phyloP scores from a whole-genome alignment of 2,797 vertebrate genomes.

The Denticeps clupeoides region DNA sequence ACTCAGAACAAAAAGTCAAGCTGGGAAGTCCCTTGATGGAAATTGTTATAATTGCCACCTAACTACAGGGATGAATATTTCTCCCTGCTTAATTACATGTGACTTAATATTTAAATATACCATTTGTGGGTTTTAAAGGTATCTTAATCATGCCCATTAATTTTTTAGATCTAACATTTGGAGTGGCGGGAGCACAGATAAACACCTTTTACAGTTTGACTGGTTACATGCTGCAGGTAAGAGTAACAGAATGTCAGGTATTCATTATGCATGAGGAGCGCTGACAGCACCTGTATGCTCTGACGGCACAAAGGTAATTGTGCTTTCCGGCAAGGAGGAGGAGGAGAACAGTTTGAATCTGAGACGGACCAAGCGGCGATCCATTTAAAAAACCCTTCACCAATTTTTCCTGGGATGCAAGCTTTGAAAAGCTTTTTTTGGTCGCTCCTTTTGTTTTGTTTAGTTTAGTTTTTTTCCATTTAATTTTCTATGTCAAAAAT shows the following conservation, averaged over 20 bases:
- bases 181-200: conserved; percentile 68
- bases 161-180: conserved; percentile 86
- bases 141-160: conserved; percentile 90
- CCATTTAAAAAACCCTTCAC: not conserved
- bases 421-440: not conserved
- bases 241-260: conserved; percentile 72
- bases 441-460: not conserved
- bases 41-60: conserved; percentile 96
- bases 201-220: conserved; percentile 88
- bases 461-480: too few species aligned
- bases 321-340: conserved; percentile 43
- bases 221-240: conserved; percentile 79
- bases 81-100: conserved; percentile 87
- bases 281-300: conserved; percentile 44
- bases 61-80: conserved; percentile 89
- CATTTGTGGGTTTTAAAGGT: conserved; percentile 86
- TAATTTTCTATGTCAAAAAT: too few species aligned
- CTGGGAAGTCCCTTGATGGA: conserved; percentile 96
- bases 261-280: conserved; percentile 62
- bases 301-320: conserved; percentile 55
- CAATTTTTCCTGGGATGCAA: not conserved
- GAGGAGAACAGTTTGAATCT: too few species aligned
- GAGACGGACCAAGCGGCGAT: too few species aligned
- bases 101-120: conserved; percentile 94
- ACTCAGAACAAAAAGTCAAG: conserved; percentile 88